Evolutionary conservation across 2,113 vertebrate species (phyloP).

Genomic region (Indri indri): DNA sequence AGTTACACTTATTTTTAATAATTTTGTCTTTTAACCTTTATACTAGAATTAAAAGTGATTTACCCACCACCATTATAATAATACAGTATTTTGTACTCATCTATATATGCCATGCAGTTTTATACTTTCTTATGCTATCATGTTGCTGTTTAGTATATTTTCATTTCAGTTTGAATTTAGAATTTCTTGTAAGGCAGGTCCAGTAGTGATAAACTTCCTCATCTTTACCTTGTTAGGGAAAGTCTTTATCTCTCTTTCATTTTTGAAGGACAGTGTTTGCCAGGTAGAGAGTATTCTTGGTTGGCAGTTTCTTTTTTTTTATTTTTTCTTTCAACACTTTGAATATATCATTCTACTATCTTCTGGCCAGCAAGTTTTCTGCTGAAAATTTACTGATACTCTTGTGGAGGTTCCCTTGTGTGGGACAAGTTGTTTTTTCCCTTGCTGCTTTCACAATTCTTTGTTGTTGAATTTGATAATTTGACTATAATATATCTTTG

Average conservation of each 20-base stretch:
- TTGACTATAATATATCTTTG: background rate
- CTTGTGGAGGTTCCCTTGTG: background rate
- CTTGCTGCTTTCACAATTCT: background rate
- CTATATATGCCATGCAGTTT: no score
- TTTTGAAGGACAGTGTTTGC: background rate
- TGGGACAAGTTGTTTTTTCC: background rate
- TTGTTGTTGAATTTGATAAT: background rate
- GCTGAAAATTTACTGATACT: background rate
- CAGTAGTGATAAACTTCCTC: background rate
- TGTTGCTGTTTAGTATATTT: background rate
- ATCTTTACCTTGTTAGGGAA: background rate
- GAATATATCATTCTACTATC: background rate
- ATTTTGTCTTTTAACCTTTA: background rate
- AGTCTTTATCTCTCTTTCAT: background rate
- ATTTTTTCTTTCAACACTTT: no score
- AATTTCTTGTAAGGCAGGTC: no score
- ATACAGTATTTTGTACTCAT: background rate
- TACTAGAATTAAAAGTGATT: background rate
- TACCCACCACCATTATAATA: rapidly evolving
- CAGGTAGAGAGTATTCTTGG: background rate
- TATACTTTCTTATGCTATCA: background rate
- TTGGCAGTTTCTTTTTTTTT: background rate
- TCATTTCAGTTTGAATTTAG: background rate
- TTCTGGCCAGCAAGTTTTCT: background rate
- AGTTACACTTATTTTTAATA: background rate